These are phyloP conservation scores for Dryobotodes eremita DNA, from an alignment of 2,888 invertebrate species.

Conservation along the genomic window DNA sequence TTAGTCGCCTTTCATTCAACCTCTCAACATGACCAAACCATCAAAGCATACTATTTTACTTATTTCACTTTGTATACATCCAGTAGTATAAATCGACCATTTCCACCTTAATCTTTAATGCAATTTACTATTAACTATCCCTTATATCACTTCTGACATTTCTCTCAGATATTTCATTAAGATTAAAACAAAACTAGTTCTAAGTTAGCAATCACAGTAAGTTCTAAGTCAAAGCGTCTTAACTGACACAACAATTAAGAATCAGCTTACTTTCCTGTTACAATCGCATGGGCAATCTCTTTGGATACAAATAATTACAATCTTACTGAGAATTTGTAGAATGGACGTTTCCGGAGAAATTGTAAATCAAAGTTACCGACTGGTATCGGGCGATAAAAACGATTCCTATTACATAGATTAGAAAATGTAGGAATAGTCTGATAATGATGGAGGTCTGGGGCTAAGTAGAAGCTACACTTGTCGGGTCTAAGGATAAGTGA, in stretches of 20 bases:
- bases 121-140: neutral
- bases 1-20: too few species aligned
- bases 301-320: constrained; percentile 17
- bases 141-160: neutral
- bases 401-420: too few species aligned
- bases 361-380: neutral
- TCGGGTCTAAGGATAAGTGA: neutral
- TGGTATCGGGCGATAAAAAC: neutral
- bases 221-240: constrained; percentile 14
- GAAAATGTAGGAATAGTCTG: too few species aligned
- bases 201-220: neutral
- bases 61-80: neutral
- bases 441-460: neutral
- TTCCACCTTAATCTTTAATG: neutral
- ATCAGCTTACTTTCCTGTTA: neutral
- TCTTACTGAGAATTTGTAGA: neutral
- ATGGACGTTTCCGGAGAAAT: neutral
- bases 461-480: too few species aligned
- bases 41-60: neutral
- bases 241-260: constrained; percentile 15
- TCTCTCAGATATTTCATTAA: constrained; percentile 30
- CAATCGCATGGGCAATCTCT: neutral
- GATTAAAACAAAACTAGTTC: constrained; percentile 17
- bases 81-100: neutral
- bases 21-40: too few species aligned